Evolutionary conservation across 2,113 vertebrate species (phyloP).

Genomic region (Ptilorrhoa leucosticta): DNA sequence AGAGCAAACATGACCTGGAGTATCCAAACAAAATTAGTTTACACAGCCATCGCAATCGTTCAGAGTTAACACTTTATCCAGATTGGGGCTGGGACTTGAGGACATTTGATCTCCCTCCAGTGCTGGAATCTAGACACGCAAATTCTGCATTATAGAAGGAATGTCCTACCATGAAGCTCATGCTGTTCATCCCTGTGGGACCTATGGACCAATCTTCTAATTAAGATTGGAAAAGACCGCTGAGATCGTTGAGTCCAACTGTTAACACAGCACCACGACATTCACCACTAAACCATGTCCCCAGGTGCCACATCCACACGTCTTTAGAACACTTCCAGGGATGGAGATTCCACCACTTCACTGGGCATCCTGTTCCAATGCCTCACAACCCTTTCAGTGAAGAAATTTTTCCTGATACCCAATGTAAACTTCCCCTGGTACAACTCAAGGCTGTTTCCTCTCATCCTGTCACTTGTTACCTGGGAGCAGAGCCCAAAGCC

Average conservation of each 20-base stretch:
- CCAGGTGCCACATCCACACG: rapidly evolving
- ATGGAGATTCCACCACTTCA: neutral
- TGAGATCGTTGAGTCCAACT: neutral
- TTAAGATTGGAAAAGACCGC: neutral
- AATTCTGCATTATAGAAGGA: neutral
- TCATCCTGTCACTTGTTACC: rapidly evolving
- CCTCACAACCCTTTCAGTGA: neutral
- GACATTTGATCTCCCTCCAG: neutral
- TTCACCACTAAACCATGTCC: neutral
- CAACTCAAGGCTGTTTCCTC: neutral
- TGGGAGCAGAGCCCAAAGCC: neutral
- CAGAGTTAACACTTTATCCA: neutral
- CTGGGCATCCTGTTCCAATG: neutral
- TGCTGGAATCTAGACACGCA: neutral
- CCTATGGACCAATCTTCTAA: neutral
- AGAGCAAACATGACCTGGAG: neutral
- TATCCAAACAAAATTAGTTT: neutral
- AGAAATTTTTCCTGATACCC: neutral
- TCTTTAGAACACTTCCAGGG: neutral
- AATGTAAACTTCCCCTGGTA: neutral
- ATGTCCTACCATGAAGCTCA: neutral
- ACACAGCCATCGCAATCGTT: neutral
- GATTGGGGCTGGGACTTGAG: neutral
- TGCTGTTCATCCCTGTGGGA: neutral
- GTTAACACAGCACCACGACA: neutral